Base-by-base conservation (phyloP, 1,140 invertebrate species). In the Heliconius melpomene region DNA sequence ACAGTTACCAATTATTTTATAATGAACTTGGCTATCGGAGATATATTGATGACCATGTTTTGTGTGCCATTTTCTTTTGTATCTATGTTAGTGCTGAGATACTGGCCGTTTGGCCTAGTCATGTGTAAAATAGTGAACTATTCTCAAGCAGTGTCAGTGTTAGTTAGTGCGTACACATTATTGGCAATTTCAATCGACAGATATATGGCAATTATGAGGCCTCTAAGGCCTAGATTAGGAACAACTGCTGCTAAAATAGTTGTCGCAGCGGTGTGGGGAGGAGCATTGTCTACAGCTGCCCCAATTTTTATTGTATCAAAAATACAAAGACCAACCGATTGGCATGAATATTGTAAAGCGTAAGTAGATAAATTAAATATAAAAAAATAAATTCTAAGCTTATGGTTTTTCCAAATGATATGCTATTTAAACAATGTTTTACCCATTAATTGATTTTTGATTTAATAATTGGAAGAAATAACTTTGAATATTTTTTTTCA, bases 141-240 rank as follows among this genome's bases (percentile, higher is more conserved):
- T 88, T 96, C 96, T 1, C 96, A 98, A 91, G 97, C 96, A 0
- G 96, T 98, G 1, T 97, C 97, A 1, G 97, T 98, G 50, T 95
- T 98, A 74, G 97, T 98, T 20, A 97, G 96, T 87, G 97, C 97
- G 3, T 98, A 98, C 88, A 98, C 98, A 0, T 86, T 98, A 82
- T 96, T 98, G 3, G 97, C 97, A 3, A 98, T 98, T 86, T 98
- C 97, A 74, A 95, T 97, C 70, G 98, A 98, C 91, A 95, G 98
- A 13, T 98, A 98, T 86, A 96, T 98, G 87, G 98, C 97, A 20
- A 98, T 99, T 78, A 97, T 98, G 94, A 97, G 97, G 95, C 98
- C 98, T 0, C 92, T 99, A 36, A 95, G 96, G 83, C 98, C 97
- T 3, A 95, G 98, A 52, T 96, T 98, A 87, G 96, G 97, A 6